These are phyloP conservation scores for Melieria crassipennis DNA, from an alignment of 2,888 invertebrate genomes.

Conservation along the genomic window DNA sequence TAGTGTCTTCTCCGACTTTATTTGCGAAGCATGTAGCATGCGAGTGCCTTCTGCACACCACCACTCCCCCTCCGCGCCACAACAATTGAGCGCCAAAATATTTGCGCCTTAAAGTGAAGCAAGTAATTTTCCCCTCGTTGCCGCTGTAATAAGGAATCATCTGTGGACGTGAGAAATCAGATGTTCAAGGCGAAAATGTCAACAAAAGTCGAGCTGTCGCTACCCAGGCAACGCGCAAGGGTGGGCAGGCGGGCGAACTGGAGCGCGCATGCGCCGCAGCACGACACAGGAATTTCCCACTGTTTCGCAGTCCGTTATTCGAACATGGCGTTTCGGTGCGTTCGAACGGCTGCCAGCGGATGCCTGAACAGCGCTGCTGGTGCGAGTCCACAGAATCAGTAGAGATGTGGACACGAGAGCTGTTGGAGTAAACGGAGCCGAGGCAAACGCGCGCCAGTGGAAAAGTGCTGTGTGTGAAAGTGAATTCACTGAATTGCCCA, in stretches of 20 bases:
- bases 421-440: constrained; percentile 8
- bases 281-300: constrained; percentile 12
- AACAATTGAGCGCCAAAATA: too few relatives aligned
- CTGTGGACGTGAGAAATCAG: constrained; percentile 23
- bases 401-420: constrained; percentile 48
- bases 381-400: constrained; percentile 44
- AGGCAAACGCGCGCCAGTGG: neutral
- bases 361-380: neutral
- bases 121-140: too few relatives aligned
- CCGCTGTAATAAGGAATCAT: constrained; percentile 16
- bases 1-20: too few relatives aligned
- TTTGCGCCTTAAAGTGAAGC: too few relatives aligned
- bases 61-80: too few relatives aligned
- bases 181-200: constrained; percentile 12
- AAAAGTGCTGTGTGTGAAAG: neutral
- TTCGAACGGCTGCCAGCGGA: neutral
- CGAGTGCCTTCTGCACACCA: too few relatives aligned
- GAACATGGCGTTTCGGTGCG: neutral
- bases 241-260: neutral
- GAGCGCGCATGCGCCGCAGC: neutral
- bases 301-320: neutral
- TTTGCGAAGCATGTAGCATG: too few relatives aligned
- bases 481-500: neutral
- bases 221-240: neutral
- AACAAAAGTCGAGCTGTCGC: neutral